Base-by-base conservation (phyloP, 2,888 invertebrate species). In the Ligdia adustata region DNA sequence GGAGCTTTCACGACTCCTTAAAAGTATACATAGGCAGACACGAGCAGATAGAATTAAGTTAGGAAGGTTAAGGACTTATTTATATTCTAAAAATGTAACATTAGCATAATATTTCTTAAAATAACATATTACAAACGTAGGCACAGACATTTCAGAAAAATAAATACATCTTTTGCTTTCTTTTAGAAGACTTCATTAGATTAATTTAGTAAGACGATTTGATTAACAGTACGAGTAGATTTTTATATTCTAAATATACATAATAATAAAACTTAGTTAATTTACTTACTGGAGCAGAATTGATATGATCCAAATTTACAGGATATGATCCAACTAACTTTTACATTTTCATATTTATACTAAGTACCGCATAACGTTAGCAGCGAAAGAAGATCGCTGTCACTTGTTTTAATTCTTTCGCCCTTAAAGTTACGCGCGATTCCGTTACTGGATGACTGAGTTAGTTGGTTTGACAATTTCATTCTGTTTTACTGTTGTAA, bases 1-100 rank as follows among this genome's bases (percentile, higher is more conserved):
- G 46, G 51, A 46, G 57, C 45, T 35, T 48, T 51, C 16, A 39
- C 41, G 33, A 39, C 39, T 39, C 14, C n/a, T 26, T 51, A n/a
- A 41, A 29, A 29, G n/a, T 35, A 9, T 22, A 35, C n/a, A 7
- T 44, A 29, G 3, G 28, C 28, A 27, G 12, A 35, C n/a, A 7
- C 37, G 26, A 2, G 28, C 28, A 27, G 12, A 9, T 34, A 46
- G 14, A 29, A 37, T 44, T n/a, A n/a, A 22, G 6, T 22, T 22
- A 24, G 7, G 27, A 27, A 18, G 27, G 26, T 38, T 7, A n/a
- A n/a, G n/a, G n/a, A n/a, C 13, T 34, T n/a, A 33, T 38, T 27
- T 9, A 38, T 38, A n/a, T 20, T 32, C 18, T 26, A 37, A 7
- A 44, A 29, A 26, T 24, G 3, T 13, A 24, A 24, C 22, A 13